Percentiles rank a stretch among this genome's conserved stretches.
Evolutionary conservation across 2,797 vertebrate species (phyloP).

Genomic region (Muraenolepis orangiensis): DNA sequence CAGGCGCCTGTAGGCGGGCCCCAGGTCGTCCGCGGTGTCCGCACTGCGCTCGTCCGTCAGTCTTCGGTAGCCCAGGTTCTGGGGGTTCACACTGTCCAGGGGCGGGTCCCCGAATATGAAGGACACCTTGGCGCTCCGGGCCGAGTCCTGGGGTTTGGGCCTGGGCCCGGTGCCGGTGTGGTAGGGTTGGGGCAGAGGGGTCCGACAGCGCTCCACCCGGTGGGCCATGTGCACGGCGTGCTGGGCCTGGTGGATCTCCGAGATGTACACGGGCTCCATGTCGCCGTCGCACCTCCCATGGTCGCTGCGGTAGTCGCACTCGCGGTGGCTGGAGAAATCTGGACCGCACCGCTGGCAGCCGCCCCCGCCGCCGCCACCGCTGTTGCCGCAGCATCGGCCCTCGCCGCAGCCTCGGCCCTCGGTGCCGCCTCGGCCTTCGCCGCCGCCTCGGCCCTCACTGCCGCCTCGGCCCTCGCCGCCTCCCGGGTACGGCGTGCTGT

Average conservation of each 20-base stretch:
- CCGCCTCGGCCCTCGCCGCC: constrained; percentile 78
- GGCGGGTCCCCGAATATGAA: constrained; percentile 96
- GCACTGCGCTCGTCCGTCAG: constrained; percentile 91
- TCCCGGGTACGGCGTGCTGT: constrained; percentile 81
- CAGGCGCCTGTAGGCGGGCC: constrained; percentile 82
- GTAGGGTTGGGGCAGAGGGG: constrained; percentile 77
- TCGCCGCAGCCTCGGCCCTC: too few species aligned
- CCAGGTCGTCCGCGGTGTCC: constrained; percentile 85
- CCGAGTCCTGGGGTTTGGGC: constrained; percentile 85
- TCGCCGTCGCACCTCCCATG: constrained; percentile 81
- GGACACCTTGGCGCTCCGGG: constrained; percentile 91
- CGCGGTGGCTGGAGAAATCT: constrained; percentile 82
- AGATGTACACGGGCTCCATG: constrained; percentile 80
- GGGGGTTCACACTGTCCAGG: constrained; percentile 84
- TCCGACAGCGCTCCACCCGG: constrained; percentile 75
- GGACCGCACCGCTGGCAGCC: constrained; percentile 78
- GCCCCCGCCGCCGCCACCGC: too few species aligned
- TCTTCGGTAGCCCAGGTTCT: constrained; percentile 92
- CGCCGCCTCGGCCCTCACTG: constrained; percentile 81
- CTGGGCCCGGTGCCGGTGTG: constrained; percentile 81
- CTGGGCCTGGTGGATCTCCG: constrained; percentile 82
- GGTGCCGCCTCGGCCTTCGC: too few species aligned
- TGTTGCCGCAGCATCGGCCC: too few species aligned
- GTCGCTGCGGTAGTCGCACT: constrained; percentile 73
- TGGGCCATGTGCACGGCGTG: constrained; percentile 76